Evolutionary conservation across 2,797 vertebrate species (phyloP).

Genomic region (Ctenopoma kingsleyae): DNA sequence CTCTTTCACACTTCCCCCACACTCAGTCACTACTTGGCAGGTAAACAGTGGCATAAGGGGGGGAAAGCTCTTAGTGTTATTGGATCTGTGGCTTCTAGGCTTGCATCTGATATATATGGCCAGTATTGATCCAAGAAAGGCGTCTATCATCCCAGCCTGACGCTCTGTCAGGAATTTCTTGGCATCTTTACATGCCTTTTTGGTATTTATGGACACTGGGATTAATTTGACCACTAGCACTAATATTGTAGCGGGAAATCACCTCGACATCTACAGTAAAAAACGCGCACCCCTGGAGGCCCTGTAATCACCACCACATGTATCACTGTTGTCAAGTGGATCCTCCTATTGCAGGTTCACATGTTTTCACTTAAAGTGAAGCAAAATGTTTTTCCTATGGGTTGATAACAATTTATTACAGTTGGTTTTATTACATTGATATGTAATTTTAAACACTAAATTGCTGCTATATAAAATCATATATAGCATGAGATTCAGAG

Average conservation of each 20-base stretch:
- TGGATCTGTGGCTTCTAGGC: constrained; percentile 71
- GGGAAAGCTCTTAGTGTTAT: constrained; percentile 80
- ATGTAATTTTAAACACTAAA: constrained; percentile 13
- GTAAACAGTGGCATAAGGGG: constrained; percentile 81
- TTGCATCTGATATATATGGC: constrained; percentile 72
- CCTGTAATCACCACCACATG: constrained; percentile 56
- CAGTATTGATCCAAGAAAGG: constrained; percentile 71
- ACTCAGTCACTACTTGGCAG: constrained; percentile 90
- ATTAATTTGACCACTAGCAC: constrained; percentile 63
- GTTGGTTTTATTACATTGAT: neutral
- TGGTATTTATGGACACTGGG: constrained; percentile 65
- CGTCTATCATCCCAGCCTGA: constrained; percentile 67
- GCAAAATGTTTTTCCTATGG: neutral
- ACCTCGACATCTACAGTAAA: constrained; percentile 60
- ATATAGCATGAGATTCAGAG: too few species aligned
- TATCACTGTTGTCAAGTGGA: constrained; percentile 42
- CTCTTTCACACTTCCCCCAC: constrained; percentile 54
- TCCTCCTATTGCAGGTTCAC: constrained; percentile 7
- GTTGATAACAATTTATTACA: constrained; percentile 3
- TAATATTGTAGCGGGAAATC: constrained; percentile 74
- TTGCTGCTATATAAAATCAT: constrained; percentile 4
- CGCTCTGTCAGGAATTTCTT: constrained; percentile 71
- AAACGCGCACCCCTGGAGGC: constrained; percentile 39
- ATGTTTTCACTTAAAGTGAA: constrained; percentile 24
- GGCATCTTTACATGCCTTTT: constrained; percentile 75